These are phyloP conservation scores for Polydrusus pterygomalis DNA, from an alignment of 2,888 invertebrate species.

Conservation along the genomic window DNA sequence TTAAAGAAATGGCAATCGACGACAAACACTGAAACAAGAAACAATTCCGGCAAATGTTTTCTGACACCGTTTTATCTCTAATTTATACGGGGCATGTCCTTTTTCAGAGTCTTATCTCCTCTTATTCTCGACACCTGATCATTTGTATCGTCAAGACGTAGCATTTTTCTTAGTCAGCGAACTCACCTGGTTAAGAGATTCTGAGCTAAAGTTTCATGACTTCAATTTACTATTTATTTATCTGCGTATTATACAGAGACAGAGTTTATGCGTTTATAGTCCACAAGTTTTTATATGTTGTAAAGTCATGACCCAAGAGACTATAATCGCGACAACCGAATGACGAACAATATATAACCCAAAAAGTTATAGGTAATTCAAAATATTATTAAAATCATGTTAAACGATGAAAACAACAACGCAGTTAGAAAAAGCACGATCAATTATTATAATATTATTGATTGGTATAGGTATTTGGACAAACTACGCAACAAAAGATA, in stretches of 20 bases:
- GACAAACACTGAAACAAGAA: slow-evolving; percentile 14
- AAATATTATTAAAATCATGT: no score
- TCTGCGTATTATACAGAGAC: background rate
- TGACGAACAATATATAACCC: no score
- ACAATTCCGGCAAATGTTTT: slow-evolving; percentile 9
- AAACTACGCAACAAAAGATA: no score
- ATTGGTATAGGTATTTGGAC: no score
- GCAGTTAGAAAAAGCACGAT: no score
- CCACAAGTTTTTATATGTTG: no score
- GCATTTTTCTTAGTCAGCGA: slow-evolving; percentile 39
- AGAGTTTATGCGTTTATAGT: no score
- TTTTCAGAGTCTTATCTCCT: slow-evolving; percentile 46
- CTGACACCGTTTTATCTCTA: slow-evolving; percentile 43
- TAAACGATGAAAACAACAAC: no score
- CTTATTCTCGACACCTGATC: slow-evolving; percentile 46
- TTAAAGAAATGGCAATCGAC: slow-evolving; percentile 9
- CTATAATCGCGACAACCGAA: no score
- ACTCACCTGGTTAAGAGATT: slow-evolving; percentile 40
- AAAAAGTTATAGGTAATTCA: no score
- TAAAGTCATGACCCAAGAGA: no score
- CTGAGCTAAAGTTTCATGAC: background rate
- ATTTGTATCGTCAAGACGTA: slow-evolving; percentile 46
- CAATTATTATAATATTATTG: no score
- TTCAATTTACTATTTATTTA: slow-evolving; percentile 6
- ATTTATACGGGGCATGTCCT: slow-evolving; percentile 45